Conservation (phyloP, 2,113 vertebrate species). For the Spilogale gracilis region DNA sequence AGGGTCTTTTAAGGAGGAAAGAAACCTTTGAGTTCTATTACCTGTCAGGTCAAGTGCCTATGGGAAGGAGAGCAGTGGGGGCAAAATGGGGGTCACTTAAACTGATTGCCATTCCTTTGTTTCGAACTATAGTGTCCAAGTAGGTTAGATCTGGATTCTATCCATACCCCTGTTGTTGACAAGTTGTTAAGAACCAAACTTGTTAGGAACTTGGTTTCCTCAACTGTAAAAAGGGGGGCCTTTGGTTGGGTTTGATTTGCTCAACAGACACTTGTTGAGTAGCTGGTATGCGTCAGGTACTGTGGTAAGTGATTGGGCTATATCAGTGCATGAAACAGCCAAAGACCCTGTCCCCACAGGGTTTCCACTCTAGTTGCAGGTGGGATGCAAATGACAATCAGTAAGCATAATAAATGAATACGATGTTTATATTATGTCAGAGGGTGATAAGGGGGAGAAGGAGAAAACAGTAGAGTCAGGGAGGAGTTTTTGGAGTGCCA, state of each 20-base stretch:
- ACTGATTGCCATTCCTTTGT: conserved; percentile 10
- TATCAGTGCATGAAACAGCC: neutral
- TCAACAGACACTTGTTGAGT: neutral
- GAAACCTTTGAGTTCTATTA: neutral
- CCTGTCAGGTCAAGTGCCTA: neutral
- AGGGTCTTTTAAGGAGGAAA: neutral
- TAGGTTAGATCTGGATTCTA: neutral
- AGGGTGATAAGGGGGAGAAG: neutral
- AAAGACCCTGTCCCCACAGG: neutral
- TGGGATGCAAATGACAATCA: neutral
- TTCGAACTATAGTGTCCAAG: neutral
- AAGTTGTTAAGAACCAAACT: neutral
- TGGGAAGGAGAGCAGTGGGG: neutral
- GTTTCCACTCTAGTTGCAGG: neutral
- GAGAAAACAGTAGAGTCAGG: neutral
- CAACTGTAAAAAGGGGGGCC: neutral
- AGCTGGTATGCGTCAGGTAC: neutral
- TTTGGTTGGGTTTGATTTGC: neutral
- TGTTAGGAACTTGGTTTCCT: neutral
- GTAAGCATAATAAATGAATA: neutral
- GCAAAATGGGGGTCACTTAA: neutral
- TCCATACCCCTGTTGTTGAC: neutral
- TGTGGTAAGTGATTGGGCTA: neutral
- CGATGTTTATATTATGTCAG: neutral
- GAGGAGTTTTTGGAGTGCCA: neutral